These are phyloP conservation scores for Trissolcus japonicus DNA, from an alignment of 2,888 invertebrate genomes.

Conservation along the genomic window DNA sequence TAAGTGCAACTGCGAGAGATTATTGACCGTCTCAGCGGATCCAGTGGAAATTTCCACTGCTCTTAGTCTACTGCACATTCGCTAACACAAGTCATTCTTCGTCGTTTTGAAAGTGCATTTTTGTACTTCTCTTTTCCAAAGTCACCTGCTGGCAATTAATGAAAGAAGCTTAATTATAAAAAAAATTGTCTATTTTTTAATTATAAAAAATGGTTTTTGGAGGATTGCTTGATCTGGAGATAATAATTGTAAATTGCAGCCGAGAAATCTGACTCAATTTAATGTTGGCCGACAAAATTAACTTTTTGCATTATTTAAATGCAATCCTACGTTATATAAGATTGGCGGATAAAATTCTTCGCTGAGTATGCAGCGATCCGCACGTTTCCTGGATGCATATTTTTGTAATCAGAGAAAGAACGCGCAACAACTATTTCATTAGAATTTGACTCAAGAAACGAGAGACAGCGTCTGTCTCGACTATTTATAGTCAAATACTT, in stretches of 20 bases:
- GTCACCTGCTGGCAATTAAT: neutral
- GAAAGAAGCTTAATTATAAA: neutral
- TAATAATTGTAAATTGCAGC: too few relatives aligned
- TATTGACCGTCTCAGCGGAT: conserved; percentile 74
- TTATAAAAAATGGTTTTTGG: neutral
- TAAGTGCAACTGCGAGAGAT: conserved; percentile 68
- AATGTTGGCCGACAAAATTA: too few relatives aligned
- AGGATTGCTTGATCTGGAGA: neutral
- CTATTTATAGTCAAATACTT: conserved; percentile 69
- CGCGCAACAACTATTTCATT: conserved; percentile 21
- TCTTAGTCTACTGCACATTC: conserved; percentile 64
- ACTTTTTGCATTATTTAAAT: conserved; percentile 5
- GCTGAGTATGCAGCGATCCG: neutral
- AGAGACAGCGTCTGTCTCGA: conserved; percentile 64
- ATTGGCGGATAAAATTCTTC: conserved; percentile 6
- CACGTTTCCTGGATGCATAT: conserved; percentile 6
- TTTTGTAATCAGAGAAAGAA: conserved; percentile 18
- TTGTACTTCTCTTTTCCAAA: conserved; percentile 9
- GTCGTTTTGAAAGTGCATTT: conserved; percentile 8
- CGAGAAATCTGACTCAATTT: too few relatives aligned
- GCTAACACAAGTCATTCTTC: conserved; percentile 36
- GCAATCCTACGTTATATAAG: conserved; percentile 9
- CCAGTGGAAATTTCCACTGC: conserved; percentile 76
- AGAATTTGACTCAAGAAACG: conserved; percentile 59
- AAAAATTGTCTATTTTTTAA: neutral